Percentiles rank a stretch among this genome's conserved stretches.
Evolutionary conservation across 64 coral and sea anemone genomes (phyloP).

Genomic region (Porites lutea): DNA sequence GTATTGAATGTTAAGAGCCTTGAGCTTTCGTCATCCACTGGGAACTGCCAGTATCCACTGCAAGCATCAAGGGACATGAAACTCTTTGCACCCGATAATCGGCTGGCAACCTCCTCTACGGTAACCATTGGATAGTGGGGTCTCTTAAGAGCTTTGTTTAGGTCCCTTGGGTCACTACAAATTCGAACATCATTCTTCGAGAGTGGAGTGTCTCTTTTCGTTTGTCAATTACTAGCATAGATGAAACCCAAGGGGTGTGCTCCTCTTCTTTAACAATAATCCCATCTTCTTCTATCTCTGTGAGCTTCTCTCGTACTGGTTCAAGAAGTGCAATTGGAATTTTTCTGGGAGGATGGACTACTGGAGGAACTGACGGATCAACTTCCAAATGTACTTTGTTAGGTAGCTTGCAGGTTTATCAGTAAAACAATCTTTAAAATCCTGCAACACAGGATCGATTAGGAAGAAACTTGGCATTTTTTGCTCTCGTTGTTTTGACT

Average conservation of each 20-base stretch:
- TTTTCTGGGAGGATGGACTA: constrained; percentile 2
- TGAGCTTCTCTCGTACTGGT: constrained; percentile 36
- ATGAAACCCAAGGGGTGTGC: constrained; percentile 62
- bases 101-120: constrained; percentile 30
- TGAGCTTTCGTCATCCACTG: neutral
- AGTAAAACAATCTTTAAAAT: constrained; percentile 25
- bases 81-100: neutral
- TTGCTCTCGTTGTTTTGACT: neutral
- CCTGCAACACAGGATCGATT: constrained; percentile 1
- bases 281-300: constrained; percentile 65
- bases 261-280: constrained; percentile 69
- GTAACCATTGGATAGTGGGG: constrained; percentile 45
- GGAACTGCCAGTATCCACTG: constrained; percentile 55
- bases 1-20: constrained; percentile 23
- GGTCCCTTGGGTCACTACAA: constrained; percentile 39
- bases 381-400: constrained; percentile 16
- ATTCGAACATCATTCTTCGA: constrained; percentile 41
- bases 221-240: constrained; percentile 68
- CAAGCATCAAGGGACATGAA: constrained; percentile 37
- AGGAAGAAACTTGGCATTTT: neutral
- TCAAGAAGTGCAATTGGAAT: constrained; percentile 26
- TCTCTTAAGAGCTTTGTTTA: constrained; percentile 2
- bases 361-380: constrained; percentile 34
- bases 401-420: neutral
- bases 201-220: constrained; percentile 22